Evolutionary conservation across 2,113 vertebrate species (phyloP), one percentile per base, ranked within the genome.

Genomic region (Proteles cristata): DNA sequence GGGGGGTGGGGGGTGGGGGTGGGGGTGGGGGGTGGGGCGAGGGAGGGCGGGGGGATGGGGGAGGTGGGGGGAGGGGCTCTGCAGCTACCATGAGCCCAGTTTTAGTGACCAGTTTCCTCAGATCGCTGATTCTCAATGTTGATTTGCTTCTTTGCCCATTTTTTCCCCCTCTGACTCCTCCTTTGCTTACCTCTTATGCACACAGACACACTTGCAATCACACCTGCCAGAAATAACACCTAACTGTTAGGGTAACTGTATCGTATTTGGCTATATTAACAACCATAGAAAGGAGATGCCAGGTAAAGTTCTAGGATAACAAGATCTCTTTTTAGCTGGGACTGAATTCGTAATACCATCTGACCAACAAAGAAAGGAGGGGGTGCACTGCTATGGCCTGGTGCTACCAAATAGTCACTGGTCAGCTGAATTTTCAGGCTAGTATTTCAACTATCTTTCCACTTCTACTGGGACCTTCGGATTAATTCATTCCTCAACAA

Each of bases 401-500:
- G 48, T 63, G 63, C 96, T 93, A 94, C 97, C 97, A 98, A 98
- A 97, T 97, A 94, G 88, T 95, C 97, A 94, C 97, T 68, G 69
- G 87, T 91, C 95, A 97, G 96, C 82, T 96, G 86, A 96, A 98
- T 90, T 97, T 89, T 61, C 90, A 98, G 97, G 96, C 96, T 98
- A 98, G 93, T 97, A 65, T 98, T 99, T 98, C 98, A 98, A 79
- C 26, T 90, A 76, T 88, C 93, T 98, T 93, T 97, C 86, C 95
- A 45, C 94, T 98, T 97, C 65, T 98, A 93, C 93, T 97, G 77
- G 68, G 97, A 94, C 88, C 81, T 97, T 96, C 97, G 90, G 97
- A 96, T 97, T 97, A 98, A 97, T 95, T 96, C 88, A 93, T 97
- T 98, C 92, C 97, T 98, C 84, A 94, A 98, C 95, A 97, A 98